Percentiles rank a stretch among this genome's conserved stretches.
Evolutionary conservation across 2,888 invertebrate species (phyloP).

Genomic region (Ectemnius lituratus): DNA sequence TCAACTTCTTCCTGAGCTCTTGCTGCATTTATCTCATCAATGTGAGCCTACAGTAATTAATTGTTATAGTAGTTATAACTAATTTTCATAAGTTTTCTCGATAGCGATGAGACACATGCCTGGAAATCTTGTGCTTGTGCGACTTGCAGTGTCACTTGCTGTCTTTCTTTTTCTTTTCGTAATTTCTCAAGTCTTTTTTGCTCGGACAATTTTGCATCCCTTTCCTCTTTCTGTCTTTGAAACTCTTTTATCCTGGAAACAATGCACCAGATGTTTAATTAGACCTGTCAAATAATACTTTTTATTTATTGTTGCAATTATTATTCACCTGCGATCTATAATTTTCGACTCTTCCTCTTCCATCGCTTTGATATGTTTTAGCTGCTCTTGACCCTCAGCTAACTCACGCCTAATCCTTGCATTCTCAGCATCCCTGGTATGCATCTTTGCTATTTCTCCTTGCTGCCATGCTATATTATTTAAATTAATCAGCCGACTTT

Average conservation of each 20-base stretch:
- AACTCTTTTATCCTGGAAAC: conserved; percentile 80
- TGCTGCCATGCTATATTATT: conserved; percentile 83
- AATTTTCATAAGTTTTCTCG: neutral
- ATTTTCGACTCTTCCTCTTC: conserved; percentile 84
- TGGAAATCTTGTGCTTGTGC: conserved; percentile 60
- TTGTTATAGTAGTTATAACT: neutral
- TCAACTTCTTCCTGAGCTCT: conserved; percentile 83
- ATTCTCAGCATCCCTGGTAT: conserved; percentile 63
- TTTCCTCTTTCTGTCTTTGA: conserved; percentile 81
- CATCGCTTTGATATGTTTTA: conserved; percentile 81
- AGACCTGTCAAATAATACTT: neutral
- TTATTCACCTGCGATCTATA: conserved; percentile 80
- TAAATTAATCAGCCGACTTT: conserved; percentile 82
- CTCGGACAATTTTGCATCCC: conserved; percentile 81
- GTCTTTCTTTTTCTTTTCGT: conserved; percentile 82
- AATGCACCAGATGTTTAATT: neutral
- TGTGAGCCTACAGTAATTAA: conserved; percentile 23
- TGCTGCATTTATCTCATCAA: conserved; percentile 79
- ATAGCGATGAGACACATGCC: conserved; percentile 14
- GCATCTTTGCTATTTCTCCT: conserved; percentile 81
- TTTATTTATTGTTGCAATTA: neutral
- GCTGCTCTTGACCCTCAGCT: conserved; percentile 80
- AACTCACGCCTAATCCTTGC: conserved; percentile 67
- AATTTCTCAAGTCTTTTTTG: conserved; percentile 80
- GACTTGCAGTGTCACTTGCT: conserved; percentile 62